Evolutionary conservation across 2,113 vertebrate species (phyloP), one percentile per base, ranked within the genome.

Genomic region (Diphyllodes magnificus): DNA sequence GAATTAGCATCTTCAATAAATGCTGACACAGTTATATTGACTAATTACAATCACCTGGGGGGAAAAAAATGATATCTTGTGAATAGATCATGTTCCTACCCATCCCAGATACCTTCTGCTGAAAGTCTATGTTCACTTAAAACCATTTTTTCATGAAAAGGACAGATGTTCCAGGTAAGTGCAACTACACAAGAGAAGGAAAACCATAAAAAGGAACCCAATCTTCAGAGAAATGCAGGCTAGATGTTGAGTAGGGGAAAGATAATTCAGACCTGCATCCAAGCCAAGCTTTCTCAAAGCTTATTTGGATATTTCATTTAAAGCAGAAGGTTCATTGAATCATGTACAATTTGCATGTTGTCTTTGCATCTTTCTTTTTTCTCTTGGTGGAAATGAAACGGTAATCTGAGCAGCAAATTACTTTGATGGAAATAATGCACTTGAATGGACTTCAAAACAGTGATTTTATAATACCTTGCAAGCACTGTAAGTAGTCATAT

Each of bases 61-160:
- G 0, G 0, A 0, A 33, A 65, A 47, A 50, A 28, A 4, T 47
- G 0, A 0, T 28, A 11, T 51, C 13, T 60, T 77, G 28, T 44
- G 19, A 78, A 24, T 20, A 79, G 16, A 12, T 51, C n/a, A 27
- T 42, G 13, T 49, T 86, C 40, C 23, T 83, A 39, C 5, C 13
- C 49, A 44, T 17, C 31, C 13, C 14, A 78, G 39, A 28, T 75
- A 73, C 24, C 47, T 44, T 15, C 11, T 78, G 35, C 35, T 83
- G 37, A 54, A 82, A 63, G 7, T 37, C 42, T 60, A 13, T 66
- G 10, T 57, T 90, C n/a, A 39, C 5, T 69, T 76, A 31, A 59
- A 54, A 40, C 19, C 10, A 9, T 79, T 83, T 22, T 75, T 1
- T 86, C 60, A 63, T 47, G 9, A 64, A 79, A 90, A 89, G 22